These are phyloP conservation scores for Ptycholaimellus sp. DNA, from an alignment of 2,888 invertebrate genomes.

Conservation along the genomic window DNA sequence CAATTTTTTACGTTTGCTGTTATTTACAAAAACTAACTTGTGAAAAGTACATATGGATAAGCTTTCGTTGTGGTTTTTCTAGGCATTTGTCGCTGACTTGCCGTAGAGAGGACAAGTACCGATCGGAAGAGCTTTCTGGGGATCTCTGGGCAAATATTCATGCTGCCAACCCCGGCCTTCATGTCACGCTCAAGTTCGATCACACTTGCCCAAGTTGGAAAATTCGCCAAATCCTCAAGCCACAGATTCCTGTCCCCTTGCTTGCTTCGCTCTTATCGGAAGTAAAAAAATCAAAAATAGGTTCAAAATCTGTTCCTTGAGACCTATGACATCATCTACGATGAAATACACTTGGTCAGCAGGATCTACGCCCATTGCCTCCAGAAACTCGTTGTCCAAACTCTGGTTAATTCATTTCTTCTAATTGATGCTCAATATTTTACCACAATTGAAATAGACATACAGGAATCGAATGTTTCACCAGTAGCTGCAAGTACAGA, in stretches of 20 bases:
- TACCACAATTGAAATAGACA: too few relatives aligned
- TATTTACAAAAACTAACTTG: too few relatives aligned
- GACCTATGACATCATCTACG: constrained; percentile 20
- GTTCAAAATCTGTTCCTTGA: constrained; percentile 22
- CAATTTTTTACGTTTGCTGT: too few relatives aligned
- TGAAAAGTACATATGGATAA: too few relatives aligned
- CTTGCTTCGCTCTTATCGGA: too few relatives aligned
- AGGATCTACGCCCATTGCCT: constrained; percentile 18
- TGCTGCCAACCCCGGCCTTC: constrained; percentile 13
- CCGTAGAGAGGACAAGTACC: constrained; percentile 23
- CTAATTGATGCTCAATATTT: too few relatives aligned
- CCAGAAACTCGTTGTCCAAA: constrained; percentile 21
- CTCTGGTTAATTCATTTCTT: too few relatives aligned
- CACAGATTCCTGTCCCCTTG: constrained; percentile 26
- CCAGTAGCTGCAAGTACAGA: too few relatives aligned
- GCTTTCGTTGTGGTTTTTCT: too few relatives aligned
- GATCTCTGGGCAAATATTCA: constrained; percentile 18
- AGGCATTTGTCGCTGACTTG: constrained; percentile 20
- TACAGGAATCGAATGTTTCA: too few relatives aligned
- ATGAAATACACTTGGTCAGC: constrained; percentile 20
- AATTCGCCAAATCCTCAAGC: constrained; percentile 18
- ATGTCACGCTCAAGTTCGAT: constrained; percentile 25
- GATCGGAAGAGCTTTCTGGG: constrained; percentile 14
- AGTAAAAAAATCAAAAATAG: too few relatives aligned
- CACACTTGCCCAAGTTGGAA: constrained; percentile 22